Conservation (phyloP, 2,888 invertebrate genomes). For the Tolmerus cingulatus region DNA sequence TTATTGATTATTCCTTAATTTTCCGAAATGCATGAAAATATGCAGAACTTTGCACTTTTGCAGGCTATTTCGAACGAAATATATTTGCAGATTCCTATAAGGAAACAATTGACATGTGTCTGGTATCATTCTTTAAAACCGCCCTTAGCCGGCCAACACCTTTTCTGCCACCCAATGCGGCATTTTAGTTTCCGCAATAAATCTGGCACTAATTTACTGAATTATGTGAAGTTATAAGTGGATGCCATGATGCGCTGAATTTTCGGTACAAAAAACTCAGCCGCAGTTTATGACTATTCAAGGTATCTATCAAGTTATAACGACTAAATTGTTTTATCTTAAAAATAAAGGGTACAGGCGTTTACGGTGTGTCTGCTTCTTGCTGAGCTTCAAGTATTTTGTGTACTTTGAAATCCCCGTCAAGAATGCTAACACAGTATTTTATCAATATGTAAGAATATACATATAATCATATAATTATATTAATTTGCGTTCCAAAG, state of each 20-base stretch:
- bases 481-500: not conserved
- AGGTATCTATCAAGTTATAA: not conserved
- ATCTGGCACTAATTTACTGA: not conserved
- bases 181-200: not conserved
- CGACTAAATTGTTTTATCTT: not conserved
- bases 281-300: not conserved
- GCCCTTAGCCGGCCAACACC: not conserved
- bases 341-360: not conserved
- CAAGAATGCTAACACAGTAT: no score
- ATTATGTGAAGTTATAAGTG: not conserved
- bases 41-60: not conserved
- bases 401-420: no score
- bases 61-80: not conserved
- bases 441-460: no score
- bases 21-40: not conserved
- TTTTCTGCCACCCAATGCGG: not conserved
- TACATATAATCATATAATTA: no score
- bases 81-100: not conserved
- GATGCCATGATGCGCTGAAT: not conserved
- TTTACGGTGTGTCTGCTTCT: no score
- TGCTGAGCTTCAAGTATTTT: not conserved
- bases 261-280: not conserved
- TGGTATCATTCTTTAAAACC: not conserved
- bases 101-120: not conserved
- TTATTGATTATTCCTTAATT: constrained; percentile 46